Evolutionary conservation across 2,113 vertebrate species (phyloP).

Genomic region (Mola mola): DNA sequence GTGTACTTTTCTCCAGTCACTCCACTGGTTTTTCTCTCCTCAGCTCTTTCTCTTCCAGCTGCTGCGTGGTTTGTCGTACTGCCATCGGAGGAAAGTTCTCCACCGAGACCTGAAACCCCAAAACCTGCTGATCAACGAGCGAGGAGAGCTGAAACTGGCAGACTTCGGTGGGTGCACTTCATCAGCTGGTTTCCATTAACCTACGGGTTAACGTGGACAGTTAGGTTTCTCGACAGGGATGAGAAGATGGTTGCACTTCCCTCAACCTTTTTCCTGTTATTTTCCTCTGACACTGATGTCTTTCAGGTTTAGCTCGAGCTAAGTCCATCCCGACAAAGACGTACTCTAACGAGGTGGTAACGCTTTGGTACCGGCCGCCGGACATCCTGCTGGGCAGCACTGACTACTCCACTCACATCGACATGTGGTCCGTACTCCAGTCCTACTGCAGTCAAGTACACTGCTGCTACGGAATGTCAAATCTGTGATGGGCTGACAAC

Average conservation of each 20-base stretch:
- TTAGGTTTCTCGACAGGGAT: no score
- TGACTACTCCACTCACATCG: slow-evolving; percentile 92
- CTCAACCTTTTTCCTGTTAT: no score
- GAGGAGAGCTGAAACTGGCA: slow-evolving; percentile 82
- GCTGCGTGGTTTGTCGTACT: slow-evolving; percentile 80
- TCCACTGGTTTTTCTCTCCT: not conserved
- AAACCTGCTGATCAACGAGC: slow-evolving; percentile 83
- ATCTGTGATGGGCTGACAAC: no score
- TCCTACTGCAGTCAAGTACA: not conserved
- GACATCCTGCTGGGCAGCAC: slow-evolving; percentile 91
- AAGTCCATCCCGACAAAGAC: slow-evolving; percentile 94
- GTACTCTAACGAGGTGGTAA: slow-evolving; percentile 93
- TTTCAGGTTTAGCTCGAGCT: slow-evolving; percentile 87
- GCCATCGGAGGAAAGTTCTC: slow-evolving; percentile 82
- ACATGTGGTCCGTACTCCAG: slow-evolving; percentile 86
- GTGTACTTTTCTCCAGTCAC: not conserved
- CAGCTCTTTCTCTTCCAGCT: slow-evolving; percentile 84
- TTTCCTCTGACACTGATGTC: not conserved
- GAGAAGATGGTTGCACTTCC: no score
- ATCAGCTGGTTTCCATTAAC: no score
- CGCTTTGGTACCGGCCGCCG: slow-evolving; percentile 91
- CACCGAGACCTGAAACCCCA: slow-evolving; percentile 84
- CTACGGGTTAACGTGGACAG: no score
- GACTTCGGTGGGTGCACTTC: slow-evolving; percentile 76
- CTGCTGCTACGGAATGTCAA: not conserved